phyloP scores from a whole-genome alignment of 2,888 invertebrate species.

The Panzeria rudis region DNA sequence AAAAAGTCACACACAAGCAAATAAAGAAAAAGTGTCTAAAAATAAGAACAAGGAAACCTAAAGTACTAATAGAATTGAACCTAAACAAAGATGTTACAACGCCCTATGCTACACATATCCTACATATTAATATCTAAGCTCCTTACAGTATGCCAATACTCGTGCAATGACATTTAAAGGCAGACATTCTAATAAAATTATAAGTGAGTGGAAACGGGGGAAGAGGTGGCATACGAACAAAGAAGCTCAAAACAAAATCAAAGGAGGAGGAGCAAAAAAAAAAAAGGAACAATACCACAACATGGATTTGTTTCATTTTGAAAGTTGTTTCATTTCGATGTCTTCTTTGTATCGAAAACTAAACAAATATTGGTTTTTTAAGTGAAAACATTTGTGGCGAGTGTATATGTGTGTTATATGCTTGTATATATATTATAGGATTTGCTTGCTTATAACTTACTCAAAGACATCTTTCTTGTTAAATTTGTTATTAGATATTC shows the following conservation, averaged over 20 bases:
- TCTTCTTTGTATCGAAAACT: constrained; percentile 15
- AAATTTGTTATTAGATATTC: constrained; percentile 4
- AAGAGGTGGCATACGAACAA: not conserved
- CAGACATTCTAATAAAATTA: not conserved
- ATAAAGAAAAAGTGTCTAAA: not conserved
- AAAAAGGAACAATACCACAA: not conserved
- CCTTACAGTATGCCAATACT: not conserved
- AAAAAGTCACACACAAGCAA: not conserved
- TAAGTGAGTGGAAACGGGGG: not conserved
- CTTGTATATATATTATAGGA: not conserved
- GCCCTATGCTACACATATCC: not conserved
- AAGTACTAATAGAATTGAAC: not conserved
- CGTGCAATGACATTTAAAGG: not conserved
- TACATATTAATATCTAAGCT: not conserved
- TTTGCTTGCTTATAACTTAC: not conserved
- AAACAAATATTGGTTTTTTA: constrained; percentile 12
- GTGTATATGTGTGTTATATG: not conserved
- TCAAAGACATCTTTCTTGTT: not conserved
- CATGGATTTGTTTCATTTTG: constrained; percentile 7
- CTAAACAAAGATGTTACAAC: not conserved
- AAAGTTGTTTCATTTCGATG: not conserved
- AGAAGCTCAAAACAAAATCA: too few relatives aligned
- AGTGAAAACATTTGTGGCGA: not conserved
- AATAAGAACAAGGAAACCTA: not conserved
- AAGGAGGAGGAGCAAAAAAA: not conserved